phyloP scores from a whole-genome alignment of 2,888 invertebrate species.

The Scrobipalpa atriplicella region DNA sequence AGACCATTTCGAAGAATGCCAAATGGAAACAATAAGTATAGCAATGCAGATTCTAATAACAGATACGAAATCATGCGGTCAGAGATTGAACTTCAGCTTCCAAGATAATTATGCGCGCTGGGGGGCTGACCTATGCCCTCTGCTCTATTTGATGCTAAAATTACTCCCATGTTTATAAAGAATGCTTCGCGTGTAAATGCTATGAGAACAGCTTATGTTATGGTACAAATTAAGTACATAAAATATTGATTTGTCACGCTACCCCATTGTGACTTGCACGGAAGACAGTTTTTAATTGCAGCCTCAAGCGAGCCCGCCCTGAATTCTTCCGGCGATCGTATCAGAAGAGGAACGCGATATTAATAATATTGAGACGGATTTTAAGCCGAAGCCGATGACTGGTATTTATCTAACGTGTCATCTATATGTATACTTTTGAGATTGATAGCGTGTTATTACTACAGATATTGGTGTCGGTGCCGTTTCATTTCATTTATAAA shows the following conservation, averaged over 20 bases:
- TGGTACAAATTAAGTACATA: constrained; percentile 14
- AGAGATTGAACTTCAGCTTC: constrained; percentile 13
- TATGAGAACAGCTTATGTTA: not conserved
- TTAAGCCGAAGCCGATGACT: constrained; percentile 27
- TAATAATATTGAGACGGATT: constrained; percentile 45
- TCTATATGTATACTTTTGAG: constrained; percentile 33
- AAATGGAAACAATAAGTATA: constrained; percentile 24
- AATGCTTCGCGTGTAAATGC: constrained; percentile 14
- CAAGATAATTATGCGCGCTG: constrained; percentile 28
- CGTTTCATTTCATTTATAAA: constrained; percentile 30
- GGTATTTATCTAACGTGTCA: constrained; percentile 40
- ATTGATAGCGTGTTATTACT: constrained; percentile 33
- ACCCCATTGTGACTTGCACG: constrained; percentile 46
- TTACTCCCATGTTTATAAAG: not conserved
- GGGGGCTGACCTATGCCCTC: constrained; percentile 28
- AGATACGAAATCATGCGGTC: constrained; percentile 21
- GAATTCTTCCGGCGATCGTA: constrained; percentile 52
- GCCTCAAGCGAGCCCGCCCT: constrained; percentile 47
- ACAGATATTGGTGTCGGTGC: constrained; percentile 30
- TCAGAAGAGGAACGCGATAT: constrained; percentile 46
- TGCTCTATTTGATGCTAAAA: constrained; percentile 22
- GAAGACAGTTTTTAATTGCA: constrained; percentile 54
- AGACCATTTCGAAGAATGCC: constrained; percentile 10
- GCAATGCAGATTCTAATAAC: constrained; percentile 22
- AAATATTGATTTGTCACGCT: constrained; percentile 37